Evolutionary conservation across 53 echinoderm and acorn worm species (phyloP).

Genomic region (Arbacia lixula): DNA sequence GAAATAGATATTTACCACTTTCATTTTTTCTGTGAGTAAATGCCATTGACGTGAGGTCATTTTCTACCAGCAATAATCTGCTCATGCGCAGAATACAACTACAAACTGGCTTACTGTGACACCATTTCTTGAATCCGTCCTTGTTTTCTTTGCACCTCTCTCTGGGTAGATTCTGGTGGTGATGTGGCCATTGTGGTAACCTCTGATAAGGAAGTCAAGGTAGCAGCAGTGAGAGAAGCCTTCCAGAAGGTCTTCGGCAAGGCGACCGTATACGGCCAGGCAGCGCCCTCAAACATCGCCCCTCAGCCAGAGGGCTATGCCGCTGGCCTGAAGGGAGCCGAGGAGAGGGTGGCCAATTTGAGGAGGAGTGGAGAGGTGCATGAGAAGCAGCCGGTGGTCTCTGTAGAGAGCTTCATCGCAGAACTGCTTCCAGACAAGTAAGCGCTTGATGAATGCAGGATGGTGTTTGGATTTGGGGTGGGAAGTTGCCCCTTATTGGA

Average conservation of each 20-base stretch:
- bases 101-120: too few relatives aligned
- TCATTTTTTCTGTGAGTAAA: too few relatives aligned
- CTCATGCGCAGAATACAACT: too few relatives aligned
- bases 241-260: constrained; percentile 96
- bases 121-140: too few relatives aligned
- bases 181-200: constrained; percentile 85
- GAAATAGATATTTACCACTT: too few relatives aligned
- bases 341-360: constrained; percentile 90
- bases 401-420: constrained; percentile 94
- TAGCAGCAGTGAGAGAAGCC: constrained; percentile 86
- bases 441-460: too few relatives aligned
- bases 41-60: too few relatives aligned
- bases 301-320: constrained; percentile 99
- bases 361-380: constrained; percentile 83
- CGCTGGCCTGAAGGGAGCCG: constrained; percentile 91
- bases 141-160: too few relatives aligned
- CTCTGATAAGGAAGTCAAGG: constrained; percentile 95
- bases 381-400: constrained; percentile 84
- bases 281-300: constrained; percentile 91
- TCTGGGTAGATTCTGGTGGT: constrained; percentile 84
- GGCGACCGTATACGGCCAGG: constrained; percentile 81
- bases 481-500: too few relatives aligned
- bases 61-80: too few relatives aligned
- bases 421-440: constrained; percentile 97
- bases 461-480: too few relatives aligned